Evolutionary conservation across 2,888 invertebrate genomes (phyloP).

Genomic region (Ectobius pallidus): DNA sequence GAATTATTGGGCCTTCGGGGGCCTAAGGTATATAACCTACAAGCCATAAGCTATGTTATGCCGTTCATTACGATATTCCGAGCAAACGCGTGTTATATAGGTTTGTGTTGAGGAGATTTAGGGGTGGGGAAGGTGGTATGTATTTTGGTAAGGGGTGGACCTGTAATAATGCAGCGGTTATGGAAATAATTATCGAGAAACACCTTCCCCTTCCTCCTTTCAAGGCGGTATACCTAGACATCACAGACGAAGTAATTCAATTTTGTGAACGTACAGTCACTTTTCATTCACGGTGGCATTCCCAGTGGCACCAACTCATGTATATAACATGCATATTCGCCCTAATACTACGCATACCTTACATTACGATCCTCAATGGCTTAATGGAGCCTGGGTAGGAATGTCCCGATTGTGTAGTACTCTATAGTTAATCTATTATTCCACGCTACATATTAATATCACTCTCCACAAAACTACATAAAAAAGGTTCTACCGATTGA

Average conservation of each 20-base stretch:
- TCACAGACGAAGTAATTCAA: constrained; percentile 1
- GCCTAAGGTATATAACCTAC: background rate
- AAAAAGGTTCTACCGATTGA: no score
- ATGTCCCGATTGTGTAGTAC: no score
- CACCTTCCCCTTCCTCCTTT: background rate
- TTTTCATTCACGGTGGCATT: no score
- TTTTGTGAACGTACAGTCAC: constrained; percentile 2
- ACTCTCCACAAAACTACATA: no score
- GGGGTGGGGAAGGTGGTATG: background rate
- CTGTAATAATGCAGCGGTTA: background rate
- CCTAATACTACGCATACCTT: no score
- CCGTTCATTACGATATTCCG: background rate
- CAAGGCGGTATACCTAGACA: background rate
- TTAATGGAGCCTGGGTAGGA: no score
- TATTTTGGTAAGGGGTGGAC: background rate
- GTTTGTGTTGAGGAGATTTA: background rate
- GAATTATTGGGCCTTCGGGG: constrained; percentile 16
- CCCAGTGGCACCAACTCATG: no score
- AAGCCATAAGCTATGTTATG: background rate
- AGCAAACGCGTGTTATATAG: background rate
- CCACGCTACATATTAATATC: no score
- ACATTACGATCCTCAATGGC: no score
- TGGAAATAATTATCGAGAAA: constrained; percentile 4
- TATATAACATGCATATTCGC: no score
- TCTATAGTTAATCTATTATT: no score